Evolutionary conservation across 1,140 invertebrate genomes (phyloP), one percentile per base, ranked within the genome.

Genomic region (Drosophila lacertosa): DNA sequence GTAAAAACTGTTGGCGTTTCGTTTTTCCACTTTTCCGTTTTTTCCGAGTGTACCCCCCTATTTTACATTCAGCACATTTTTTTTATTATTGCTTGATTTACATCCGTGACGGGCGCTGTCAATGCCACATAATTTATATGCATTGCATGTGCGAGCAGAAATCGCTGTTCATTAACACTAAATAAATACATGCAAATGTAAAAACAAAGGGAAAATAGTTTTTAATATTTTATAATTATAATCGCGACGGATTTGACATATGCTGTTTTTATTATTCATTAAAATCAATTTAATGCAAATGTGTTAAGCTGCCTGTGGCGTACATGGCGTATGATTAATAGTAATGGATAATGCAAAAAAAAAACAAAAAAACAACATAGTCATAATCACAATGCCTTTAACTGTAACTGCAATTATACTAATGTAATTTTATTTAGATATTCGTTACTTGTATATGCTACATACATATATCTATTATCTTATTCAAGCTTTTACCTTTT

Each of bases 1-100:
- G 83, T 88, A 67, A 77, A 88, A 88, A 88, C 75, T 75, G 74
- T 75, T 88, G 81, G 82, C 77, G 44, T 74, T 68, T 74, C 59
- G 51, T 54, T 66, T 65, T 54, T 11, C 15, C 40, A 26, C 7
- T 26, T 26, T 53, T 11, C 16, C 26, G 4, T n/a, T 37, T 62
- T 26, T 57, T 32, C 39, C 9, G n/a, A 51, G 48, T 10, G 42
- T 59, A 26, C 5, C 5, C 22, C 15, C 13, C 13, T 42, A 20
- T 18, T 11, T 29, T 9, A 29, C 26, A 29, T 29, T 29, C 26
- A 7, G 24, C 26, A 62, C 2, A 4, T 29, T 39, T 32, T 37
- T 16, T 73, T 47, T 71, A 44, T 48, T 22, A n/a, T 4, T 10
- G n/a, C 9, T 18, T 10, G 13, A 35, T 68, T 33, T 32, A 29